Conservation (phyloP, 2,888 invertebrate species). For the Phytoseiulus persimilis region DNA sequence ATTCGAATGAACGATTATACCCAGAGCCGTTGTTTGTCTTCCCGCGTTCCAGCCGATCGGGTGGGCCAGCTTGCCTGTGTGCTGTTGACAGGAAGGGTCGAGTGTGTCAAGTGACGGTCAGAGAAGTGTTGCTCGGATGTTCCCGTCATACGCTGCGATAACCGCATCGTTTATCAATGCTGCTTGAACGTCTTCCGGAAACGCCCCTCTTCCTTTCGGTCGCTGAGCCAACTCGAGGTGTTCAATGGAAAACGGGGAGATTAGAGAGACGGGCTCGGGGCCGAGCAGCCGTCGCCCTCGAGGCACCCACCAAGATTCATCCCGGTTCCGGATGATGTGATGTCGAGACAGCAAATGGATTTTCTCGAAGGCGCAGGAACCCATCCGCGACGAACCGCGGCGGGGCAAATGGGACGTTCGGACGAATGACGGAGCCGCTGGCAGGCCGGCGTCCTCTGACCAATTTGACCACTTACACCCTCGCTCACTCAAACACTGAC, state of each 20-base stretch:
- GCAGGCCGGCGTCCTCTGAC: not conserved
- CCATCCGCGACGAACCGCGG: not conserved
- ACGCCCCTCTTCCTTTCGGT: not conserved
- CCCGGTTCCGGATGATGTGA: not conserved
- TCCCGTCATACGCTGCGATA: not conserved
- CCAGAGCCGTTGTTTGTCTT: not conserved
- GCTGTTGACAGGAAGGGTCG: not conserved
- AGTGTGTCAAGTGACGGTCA: not conserved
- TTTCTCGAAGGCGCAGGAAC: not conserved
- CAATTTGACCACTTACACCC: not conserved
- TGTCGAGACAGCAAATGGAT: not conserved
- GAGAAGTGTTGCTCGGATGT: not conserved
- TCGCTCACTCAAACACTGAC: not conserved
- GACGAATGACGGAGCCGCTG: not conserved
- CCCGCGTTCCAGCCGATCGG: not conserved
- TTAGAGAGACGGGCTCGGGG: not conserved
- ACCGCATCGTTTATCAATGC: conserved; percentile 5
- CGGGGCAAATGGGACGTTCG: not conserved
- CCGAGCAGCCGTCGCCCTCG: not conserved
- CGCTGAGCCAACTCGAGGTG: not conserved
- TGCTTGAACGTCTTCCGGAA: conserved; percentile 5
- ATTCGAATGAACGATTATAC: not conserved
- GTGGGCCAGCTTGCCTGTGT: not conserved
- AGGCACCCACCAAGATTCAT: too few species aligned
- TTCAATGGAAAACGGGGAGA: not conserved